A percentile compares a stretch with the other conserved stretches of the same genome.
Conservation (phyloP, 2,888 invertebrate species). For the Lasioglossum leucozonium region DNA sequence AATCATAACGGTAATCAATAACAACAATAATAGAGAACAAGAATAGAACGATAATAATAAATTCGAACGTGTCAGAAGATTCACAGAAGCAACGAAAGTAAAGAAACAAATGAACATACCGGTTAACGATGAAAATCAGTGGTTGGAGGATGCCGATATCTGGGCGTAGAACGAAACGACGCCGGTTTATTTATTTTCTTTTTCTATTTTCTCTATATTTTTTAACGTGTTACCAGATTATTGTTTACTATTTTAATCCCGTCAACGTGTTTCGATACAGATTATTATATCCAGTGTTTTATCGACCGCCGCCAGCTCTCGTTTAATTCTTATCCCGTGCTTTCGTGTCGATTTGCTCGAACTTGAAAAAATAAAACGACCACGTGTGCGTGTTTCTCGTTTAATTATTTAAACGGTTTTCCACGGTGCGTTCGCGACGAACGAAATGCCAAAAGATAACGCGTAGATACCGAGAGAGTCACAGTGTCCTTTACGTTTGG, state of each 20-base stretch:
- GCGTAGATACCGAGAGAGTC: neutral
- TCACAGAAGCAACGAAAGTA: conserved; percentile 81
- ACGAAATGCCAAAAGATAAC: neutral
- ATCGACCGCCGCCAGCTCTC: neutral
- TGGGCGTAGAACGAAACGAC: conserved; percentile 74
- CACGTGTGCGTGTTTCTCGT: neutral
- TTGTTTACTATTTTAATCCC: neutral
- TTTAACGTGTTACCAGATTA: conserved; percentile 25
- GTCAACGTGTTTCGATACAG: neutral
- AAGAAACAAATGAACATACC: conserved; percentile 84
- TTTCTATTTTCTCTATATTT: neutral
- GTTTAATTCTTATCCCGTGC: neutral
- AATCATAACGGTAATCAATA: conserved; percentile 67
- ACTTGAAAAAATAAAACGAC: neutral
- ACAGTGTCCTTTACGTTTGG: neutral
- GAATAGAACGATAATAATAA: conserved; percentile 68
- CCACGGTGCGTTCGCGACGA: neutral
- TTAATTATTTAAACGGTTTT: neutral
- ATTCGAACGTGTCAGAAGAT: conserved; percentile 63
- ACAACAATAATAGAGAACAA: conserved; percentile 70
- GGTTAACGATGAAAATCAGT: conserved; percentile 84
- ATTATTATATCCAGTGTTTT: neutral
- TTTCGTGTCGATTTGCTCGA: neutral
- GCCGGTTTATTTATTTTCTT: conserved; percentile 60
- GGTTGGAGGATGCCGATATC: conserved; percentile 83